phyloP scores from a whole-genome alignment of 2,797 vertebrate species.

The Trichosurus vulpecula region DNA sequence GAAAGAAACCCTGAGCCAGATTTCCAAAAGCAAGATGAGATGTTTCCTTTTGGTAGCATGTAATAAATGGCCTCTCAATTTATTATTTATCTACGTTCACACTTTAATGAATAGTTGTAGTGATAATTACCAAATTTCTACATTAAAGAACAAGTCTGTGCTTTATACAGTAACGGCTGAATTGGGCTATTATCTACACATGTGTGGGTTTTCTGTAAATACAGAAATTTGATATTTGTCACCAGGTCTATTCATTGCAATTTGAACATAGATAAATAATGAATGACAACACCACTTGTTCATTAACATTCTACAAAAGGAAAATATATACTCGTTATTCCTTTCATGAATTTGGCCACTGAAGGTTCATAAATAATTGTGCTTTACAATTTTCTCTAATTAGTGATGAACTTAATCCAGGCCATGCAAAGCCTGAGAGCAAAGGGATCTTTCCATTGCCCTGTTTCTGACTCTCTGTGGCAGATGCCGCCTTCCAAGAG shows the following conservation, averaged over 20 bases:
- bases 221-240: constrained; percentile 83
- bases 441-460: constrained; percentile 64
- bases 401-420: constrained; percentile 83
- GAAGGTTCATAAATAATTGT: constrained; percentile 82
- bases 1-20: constrained; percentile 50
- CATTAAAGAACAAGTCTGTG: constrained; percentile 77
- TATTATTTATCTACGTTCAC: constrained; percentile 77
- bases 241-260: constrained; percentile 81
- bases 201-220: constrained; percentile 80
- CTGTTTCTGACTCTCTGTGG: constrained; percentile 49
- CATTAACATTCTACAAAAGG: constrained; percentile 84
- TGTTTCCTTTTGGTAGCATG: constrained; percentile 64
- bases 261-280: constrained; percentile 85
- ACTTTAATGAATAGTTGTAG: constrained; percentile 78
- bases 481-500: constrained; percentile 53
- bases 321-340: constrained; percentile 82
- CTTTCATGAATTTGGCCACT: constrained; percentile 80
- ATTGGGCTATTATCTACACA: constrained; percentile 76
- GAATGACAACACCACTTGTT: constrained; percentile 81
- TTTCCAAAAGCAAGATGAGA: constrained; percentile 57
- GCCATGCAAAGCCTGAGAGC: constrained; percentile 76
- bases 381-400: constrained; percentile 82
- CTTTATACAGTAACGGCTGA: constrained; percentile 72
- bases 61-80: constrained; percentile 76
- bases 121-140: constrained; percentile 80